Conservation (phyloP, 2,888 invertebrate species). For the Acleris emargana region DNA sequence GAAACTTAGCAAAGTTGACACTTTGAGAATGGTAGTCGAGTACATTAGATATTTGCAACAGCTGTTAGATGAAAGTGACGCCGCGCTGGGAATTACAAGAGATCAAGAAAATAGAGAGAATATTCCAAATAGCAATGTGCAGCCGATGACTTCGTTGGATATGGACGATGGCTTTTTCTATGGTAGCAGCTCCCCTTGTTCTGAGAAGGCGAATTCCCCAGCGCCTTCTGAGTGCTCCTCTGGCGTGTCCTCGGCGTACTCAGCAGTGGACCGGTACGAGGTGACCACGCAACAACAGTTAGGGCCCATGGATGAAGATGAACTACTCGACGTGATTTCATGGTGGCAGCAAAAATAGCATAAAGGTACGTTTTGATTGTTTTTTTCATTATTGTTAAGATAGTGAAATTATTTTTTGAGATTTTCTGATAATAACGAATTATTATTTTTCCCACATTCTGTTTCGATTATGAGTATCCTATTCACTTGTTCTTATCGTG, state of each 20-base stretch:
- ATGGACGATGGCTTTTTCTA: slow-evolving; percentile 81
- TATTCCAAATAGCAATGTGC: slow-evolving; percentile 66
- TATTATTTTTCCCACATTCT: too few species aligned
- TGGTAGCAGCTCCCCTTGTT: slow-evolving; percentile 84
- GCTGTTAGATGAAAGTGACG: slow-evolving; percentile 89
- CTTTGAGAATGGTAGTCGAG: slow-evolving; percentile 94
- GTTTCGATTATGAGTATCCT: neutral
- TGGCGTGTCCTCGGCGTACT: slow-evolving; percentile 80
- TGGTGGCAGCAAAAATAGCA: slow-evolving; percentile 91
- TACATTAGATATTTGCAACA: slow-evolving; percentile 94
- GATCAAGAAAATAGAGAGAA: slow-evolving; percentile 78
- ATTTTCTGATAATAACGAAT: too few species aligned
- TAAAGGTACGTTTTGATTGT: slow-evolving; percentile 56
- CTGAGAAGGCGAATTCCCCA: slow-evolving; percentile 88
- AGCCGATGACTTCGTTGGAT: slow-evolving; percentile 74
- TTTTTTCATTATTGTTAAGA: neutral
- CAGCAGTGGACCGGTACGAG: slow-evolving; percentile 73
- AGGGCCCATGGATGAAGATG: slow-evolving; percentile 94
- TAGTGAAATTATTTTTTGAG: too few species aligned
- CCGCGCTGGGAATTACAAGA: slow-evolving; percentile 77
- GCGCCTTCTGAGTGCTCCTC: slow-evolving; percentile 89
- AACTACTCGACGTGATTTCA: slow-evolving; percentile 92
- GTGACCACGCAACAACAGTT: slow-evolving; percentile 78
- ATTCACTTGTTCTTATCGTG: neutral
- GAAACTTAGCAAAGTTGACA: slow-evolving; percentile 95